Base-by-base conservation (phyloP, 1,140 invertebrate genomes). In the Drosophila triauraria region DNA sequence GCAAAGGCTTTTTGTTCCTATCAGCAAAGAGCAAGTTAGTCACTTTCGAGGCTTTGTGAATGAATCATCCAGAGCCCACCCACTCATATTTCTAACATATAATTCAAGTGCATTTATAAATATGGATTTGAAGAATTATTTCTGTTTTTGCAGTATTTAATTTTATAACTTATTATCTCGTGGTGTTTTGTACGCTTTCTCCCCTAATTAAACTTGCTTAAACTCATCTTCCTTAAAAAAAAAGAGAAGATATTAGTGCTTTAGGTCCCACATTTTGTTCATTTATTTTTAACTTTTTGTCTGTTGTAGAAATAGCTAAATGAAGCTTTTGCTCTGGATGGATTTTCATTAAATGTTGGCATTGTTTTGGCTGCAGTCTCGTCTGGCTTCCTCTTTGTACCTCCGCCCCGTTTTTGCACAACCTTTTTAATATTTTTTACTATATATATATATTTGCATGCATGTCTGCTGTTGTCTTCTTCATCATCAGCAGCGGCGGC, bases 281-380 rank as follows among this genome's bases (percentile, higher is more conserved):
- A 30, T 15, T 50, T 42, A 7, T 51, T 67, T 35, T 38, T 20
- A 23, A 15, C 7, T 32, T 32, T 44, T 23, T 13, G 17, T 23
- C 13, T 32, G 38, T 10, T 61, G 40, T 32, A 17, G 54, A 32
- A 12, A 35, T 25, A 57, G 27, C 30, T 0, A 51, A 51, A 61
- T 61, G 10, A 53, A 38, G 5, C 17, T 38, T n/a, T n/a, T 47
- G 10, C 38, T 40, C 3, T 61, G 40, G 25, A 61, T 46, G 47
- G 38, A 74, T 74, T 74, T 53, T 74, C 68, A 62, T 53, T 74
- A 74, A 74, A 74, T 62, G 71, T 20, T 53, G 57, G 30, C 51
- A 48, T 61, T 74, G 47, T 70, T 59, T 59, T 23, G 27, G 38
- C 15, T 59, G 43, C 53, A 70, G 32, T 43, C 68, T 54, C 17